phyloP scores from a whole-genome alignment of 2,113 vertebrate genomes.

The Paramormyrops kingsleyae region DNA sequence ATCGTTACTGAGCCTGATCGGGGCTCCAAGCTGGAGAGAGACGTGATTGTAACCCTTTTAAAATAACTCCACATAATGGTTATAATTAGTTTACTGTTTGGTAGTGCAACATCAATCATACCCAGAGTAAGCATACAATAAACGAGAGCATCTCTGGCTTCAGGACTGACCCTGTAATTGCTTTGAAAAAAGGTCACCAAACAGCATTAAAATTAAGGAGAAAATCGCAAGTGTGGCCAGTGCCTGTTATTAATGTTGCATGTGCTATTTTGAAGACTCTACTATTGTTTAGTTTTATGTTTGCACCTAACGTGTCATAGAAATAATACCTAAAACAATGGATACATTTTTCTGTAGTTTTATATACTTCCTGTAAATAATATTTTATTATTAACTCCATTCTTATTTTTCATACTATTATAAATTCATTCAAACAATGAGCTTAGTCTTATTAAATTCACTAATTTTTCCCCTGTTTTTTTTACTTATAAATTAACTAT shows the following conservation, averaged over 20 bases:
- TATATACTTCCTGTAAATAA: background rate
- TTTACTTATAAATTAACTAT: background rate
- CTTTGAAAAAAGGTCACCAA: conserved; percentile 39
- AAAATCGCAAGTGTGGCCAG: conserved; percentile 67
- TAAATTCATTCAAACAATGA: background rate
- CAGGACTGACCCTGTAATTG: conserved; percentile 72
- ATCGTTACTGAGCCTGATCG: conserved; percentile 75
- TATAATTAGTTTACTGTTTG: conserved; percentile 80
- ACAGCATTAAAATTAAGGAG: conserved; percentile 67
- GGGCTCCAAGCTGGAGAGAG: conserved; percentile 67
- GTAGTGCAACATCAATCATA: conserved; percentile 74
- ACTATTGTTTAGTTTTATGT: background rate
- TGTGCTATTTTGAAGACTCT: conserved; percentile 27
- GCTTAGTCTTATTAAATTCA: background rate
- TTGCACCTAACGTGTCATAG: background rate
- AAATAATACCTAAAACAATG: background rate
- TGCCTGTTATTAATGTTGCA: conserved; percentile 66
- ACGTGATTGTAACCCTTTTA: conserved; percentile 75
- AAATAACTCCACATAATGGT: conserved; percentile 74
- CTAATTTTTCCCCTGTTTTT: background rate
- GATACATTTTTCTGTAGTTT: background rate
- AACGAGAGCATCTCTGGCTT: conserved; percentile 71
- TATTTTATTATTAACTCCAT: background rate
- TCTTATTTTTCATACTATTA: background rate
- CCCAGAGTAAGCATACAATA: conserved; percentile 61